Evolutionary conservation across 2,113 vertebrate species (phyloP), one percentile per base, ranked within the genome.

Genomic region (Vidua chalybeata): DNA sequence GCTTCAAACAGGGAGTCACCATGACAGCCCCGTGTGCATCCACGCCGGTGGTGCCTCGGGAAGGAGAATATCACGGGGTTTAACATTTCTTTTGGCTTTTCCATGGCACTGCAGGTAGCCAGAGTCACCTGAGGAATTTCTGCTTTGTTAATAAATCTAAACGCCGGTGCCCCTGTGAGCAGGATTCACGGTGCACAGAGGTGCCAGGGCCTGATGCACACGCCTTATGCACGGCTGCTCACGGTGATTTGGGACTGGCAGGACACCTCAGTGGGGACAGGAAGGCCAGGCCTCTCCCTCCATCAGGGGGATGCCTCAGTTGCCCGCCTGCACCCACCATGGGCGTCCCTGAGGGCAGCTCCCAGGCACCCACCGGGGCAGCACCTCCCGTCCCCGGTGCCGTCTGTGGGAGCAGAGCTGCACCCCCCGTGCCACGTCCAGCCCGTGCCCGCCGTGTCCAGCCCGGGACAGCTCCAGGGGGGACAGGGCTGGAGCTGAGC

Each of bases 131-230:
- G 2, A 48, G 35, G 24, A 41, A 14, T 72, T 43, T 71, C 18
- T 52, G 43, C 0, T 0, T 31, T 28, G 22, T 68, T 58, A 51
- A 31, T 45, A 8, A 52, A 13, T 39, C 18, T 3, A 22, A 64
- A 91, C 80, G 14, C 13, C 28, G 2, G 30, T 1, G 59, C 52
- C 35, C 11, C 33, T 27, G 51, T 21, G 18, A 62, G 37, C 1
- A 0, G 18, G 20, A 41, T 4, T 83, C 62, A 5, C 0, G 0
- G 22, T 26, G 26, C 3, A 0, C 0, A 0, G 56, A 37, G 46
- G 54, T 43, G 19, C 54, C 11, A 0, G 64, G 35, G 46, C 54
- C 22, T 21, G 69, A 17, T 7, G 56, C 18, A 9, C 7, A 0
- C 10, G 28, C 45, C 55, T 52, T 31, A 3, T 6, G 41, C 39